These are phyloP conservation scores for Crotophaga sulcirostris DNA, from an alignment of 2,113 vertebrate genomes.

Conservation along the genomic window DNA sequence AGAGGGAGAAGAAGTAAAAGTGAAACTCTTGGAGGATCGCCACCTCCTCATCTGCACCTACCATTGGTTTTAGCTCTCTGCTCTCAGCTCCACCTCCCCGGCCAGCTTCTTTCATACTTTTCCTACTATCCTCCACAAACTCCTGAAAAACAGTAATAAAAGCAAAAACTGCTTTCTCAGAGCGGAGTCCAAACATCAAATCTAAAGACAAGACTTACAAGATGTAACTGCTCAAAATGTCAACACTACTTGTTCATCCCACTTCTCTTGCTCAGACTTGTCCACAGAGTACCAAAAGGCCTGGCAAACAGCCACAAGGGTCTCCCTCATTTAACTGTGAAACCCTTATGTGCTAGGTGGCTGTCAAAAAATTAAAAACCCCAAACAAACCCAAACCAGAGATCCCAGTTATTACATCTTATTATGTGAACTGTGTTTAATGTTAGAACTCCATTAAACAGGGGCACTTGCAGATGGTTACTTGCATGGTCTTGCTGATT, in stretches of 20 bases:
- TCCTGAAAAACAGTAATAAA: conserved; percentile 81
- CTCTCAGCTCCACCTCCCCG: conserved; percentile 82
- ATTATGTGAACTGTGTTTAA: not conserved
- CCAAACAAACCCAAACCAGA: not conserved
- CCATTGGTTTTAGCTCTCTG: conserved; percentile 95
- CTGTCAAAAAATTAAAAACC: not conserved
- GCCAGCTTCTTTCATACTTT: conserved; percentile 86
- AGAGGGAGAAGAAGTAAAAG: conserved; percentile 91
- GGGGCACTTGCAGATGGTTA: not conserved
- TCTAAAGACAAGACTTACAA: not conserved
- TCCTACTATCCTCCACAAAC: conserved; percentile 95
- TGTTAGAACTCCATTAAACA: not conserved
- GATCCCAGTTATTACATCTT: not conserved
- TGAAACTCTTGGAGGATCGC: conserved; percentile 90
- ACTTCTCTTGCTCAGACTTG: not conserved
- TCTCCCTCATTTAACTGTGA: not conserved
- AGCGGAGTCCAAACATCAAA: not conserved
- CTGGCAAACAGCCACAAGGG: not conserved
- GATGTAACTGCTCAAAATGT: not conserved
- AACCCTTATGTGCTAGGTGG: not conserved
- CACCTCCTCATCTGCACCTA: conserved; percentile 90
- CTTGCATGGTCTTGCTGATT: not conserved
- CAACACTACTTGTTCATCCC: not conserved
- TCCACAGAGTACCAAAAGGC: not conserved
- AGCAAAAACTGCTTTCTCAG: not conserved